phyloP scores from a whole-genome alignment of 2,113 vertebrate species.

The Pelvicachromis taeniatus region DNA sequence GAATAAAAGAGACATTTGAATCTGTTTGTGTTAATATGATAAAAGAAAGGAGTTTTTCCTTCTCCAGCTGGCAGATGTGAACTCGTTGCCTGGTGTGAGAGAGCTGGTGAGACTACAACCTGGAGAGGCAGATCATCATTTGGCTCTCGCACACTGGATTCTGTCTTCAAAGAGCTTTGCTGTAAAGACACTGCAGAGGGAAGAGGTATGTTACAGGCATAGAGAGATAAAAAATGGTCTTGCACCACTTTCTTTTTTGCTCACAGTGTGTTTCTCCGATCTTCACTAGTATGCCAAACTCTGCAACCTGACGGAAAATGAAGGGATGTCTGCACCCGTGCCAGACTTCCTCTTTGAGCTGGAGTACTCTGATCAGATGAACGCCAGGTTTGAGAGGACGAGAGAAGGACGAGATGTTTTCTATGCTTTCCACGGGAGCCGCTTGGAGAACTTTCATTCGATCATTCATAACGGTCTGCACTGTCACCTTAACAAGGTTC shows the following conservation, averaged over 20 bases:
- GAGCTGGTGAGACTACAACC: conserved; percentile 78
- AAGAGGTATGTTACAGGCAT: conserved; percentile 74
- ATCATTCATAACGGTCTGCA: conserved; percentile 95
- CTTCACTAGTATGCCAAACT: conserved; percentile 83
- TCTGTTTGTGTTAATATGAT: neutral
- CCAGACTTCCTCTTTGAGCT: conserved; percentile 96
- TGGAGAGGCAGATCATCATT: conserved; percentile 70
- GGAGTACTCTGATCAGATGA: conserved; percentile 84
- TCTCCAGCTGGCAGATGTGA: conserved; percentile 83
- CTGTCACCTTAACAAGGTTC: conserved; percentile 95
- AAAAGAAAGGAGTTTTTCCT: neutral
- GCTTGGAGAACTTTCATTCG: conserved; percentile 97
- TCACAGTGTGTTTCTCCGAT: neutral
- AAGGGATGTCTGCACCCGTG: conserved; percentile 72
- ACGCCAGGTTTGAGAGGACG: conserved; percentile 84
- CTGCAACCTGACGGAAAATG: conserved; percentile 78
- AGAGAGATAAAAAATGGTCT: neutral
- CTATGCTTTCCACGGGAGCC: conserved; percentile 95
- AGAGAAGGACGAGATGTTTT: conserved; percentile 84
- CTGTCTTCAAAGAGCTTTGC: conserved; percentile 87
- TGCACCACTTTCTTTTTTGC: neutral
- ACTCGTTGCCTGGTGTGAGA: conserved; percentile 80
- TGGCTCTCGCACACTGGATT: conserved; percentile 89
- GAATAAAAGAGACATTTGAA: neutral
- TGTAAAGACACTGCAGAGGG: conserved; percentile 84